These are phyloP conservation scores for Eupleurogrammus muticus DNA, from an alignment of 2,797 vertebrate species.

Conservation along the genomic window DNA sequence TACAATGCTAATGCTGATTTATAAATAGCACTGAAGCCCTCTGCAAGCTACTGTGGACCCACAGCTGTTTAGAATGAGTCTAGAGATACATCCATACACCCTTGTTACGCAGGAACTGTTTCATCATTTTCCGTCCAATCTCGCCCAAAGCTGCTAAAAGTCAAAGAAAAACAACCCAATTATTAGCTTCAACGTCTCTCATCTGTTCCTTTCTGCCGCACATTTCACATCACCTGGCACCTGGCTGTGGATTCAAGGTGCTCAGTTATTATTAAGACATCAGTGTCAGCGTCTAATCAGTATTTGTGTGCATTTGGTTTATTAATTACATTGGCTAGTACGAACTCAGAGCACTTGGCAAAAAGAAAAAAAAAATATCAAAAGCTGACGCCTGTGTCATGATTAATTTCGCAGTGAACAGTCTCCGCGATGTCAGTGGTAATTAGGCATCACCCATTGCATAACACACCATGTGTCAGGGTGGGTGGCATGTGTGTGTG, in stretches of 20 bases:
- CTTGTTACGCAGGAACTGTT: conserved; percentile 45
- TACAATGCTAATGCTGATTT: conserved; percentile 55
- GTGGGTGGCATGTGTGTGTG: conserved; percentile 75
- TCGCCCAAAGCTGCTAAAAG: conserved; percentile 20
- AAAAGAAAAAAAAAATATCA: conserved; percentile 80
- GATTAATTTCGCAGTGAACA: conserved; percentile 88
- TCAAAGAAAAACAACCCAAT: conserved; percentile 40
- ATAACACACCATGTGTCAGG: conserved; percentile 87
- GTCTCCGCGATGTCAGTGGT: conserved; percentile 87
- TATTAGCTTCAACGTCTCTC: conserved; percentile 24
- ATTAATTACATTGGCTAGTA: conserved; percentile 80
- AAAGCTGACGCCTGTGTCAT: conserved; percentile 84
- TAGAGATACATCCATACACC: conserved; percentile 24
- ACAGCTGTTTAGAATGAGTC: conserved; percentile 55
- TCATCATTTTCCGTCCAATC: conserved; percentile 31
- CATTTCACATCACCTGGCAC: conserved; percentile 21
- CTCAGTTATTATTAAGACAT: conserved; percentile 71
- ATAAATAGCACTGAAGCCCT: conserved; percentile 68
- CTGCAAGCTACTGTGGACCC: conserved; percentile 47
- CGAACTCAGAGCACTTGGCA: conserved; percentile 74
- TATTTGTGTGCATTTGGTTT: conserved; percentile 76
- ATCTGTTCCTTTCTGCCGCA: neutral
- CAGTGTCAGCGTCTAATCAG: conserved; percentile 67
- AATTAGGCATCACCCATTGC: conserved; percentile 88
- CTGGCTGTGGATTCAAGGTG: conserved; percentile 42